These are phyloP conservation scores for Theocolax elegans DNA, from an alignment of 1,140 invertebrate species.

Conservation along the genomic window DNA sequence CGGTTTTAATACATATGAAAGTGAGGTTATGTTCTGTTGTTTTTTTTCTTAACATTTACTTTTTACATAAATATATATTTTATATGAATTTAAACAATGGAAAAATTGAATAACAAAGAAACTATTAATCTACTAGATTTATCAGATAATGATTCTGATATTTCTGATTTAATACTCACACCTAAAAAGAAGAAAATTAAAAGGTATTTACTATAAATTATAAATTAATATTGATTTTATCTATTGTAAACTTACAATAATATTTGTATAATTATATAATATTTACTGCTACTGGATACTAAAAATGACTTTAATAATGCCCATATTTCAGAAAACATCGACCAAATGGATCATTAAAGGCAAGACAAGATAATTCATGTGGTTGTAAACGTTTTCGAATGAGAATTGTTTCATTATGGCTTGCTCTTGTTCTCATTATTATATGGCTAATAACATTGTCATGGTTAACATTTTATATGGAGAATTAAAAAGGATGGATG, in stretches of 20 bases:
- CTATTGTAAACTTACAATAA: not conserved
- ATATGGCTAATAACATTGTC: conserved; percentile 66
- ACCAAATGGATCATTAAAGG: conserved; percentile 44
- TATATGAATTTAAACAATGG: conserved; percentile 51
- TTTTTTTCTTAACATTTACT: conserved; percentile 16
- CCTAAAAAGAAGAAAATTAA: conserved; percentile 71
- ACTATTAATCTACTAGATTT: conserved; percentile 73
- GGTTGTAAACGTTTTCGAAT: conserved; percentile 54
- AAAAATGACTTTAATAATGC: too few relatives aligned
- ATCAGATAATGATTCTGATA: conserved; percentile 72
- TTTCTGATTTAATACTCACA: conserved; percentile 72
- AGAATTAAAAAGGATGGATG: conserved; percentile 65
- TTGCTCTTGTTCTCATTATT: conserved; percentile 58
- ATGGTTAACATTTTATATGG: conserved; percentile 66
- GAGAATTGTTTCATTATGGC: conserved; percentile 56
- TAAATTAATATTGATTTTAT: conserved; percentile 1
- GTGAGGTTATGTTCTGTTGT: conserved; percentile 15
- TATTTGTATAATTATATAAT: not conserved
- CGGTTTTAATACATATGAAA: not conserved
- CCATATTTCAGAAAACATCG: conserved; percentile 56
- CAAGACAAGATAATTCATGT: conserved; percentile 49
- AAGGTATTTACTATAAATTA: conserved; percentile 53
- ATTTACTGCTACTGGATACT: too few relatives aligned
- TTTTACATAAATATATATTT: conserved; percentile 8
- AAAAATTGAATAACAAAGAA: conserved; percentile 71